A percentile compares a stretch with the other conserved stretches of the same genome.
Conservation (phyloP, 2,113 vertebrate genomes). For the Gallinago media region DNA sequence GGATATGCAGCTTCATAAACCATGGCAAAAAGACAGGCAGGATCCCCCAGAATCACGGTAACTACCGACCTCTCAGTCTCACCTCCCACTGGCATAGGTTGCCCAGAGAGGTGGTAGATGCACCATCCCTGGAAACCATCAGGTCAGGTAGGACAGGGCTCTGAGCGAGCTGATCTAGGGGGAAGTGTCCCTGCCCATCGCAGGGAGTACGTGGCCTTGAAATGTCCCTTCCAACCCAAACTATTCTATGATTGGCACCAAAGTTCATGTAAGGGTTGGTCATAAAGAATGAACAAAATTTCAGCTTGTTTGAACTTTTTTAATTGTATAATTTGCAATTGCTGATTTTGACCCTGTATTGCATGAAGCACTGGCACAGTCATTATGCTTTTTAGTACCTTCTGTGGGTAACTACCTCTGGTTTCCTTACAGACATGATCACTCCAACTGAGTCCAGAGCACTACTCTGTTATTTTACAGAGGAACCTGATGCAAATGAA, state of each 20-base stretch:
- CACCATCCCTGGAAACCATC: too few species aligned
- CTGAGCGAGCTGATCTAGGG: too few species aligned
- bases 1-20: neutral
- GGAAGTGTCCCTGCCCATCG: too few species aligned
- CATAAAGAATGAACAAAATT: neutral
- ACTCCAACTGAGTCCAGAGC: neutral
- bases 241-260: neutral
- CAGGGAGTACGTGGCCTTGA: too few species aligned
- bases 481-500: neutral
- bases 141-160: too few species aligned
- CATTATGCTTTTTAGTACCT: neutral
- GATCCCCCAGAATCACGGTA: neutral
- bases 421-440: neutral
- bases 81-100: neutral
- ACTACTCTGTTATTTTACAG: neutral
- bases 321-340: neutral
- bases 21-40: neutral
- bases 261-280: neutral
- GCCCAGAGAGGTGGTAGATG: too few species aligned
- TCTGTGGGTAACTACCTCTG: neutral
- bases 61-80: neutral
- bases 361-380: neutral
- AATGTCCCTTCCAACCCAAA: too few species aligned
- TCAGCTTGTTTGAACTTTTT: neutral
- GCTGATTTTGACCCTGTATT: neutral